Conservation (phyloP, 2,888 invertebrate genomes). For the Subacronicta megacephala region DNA sequence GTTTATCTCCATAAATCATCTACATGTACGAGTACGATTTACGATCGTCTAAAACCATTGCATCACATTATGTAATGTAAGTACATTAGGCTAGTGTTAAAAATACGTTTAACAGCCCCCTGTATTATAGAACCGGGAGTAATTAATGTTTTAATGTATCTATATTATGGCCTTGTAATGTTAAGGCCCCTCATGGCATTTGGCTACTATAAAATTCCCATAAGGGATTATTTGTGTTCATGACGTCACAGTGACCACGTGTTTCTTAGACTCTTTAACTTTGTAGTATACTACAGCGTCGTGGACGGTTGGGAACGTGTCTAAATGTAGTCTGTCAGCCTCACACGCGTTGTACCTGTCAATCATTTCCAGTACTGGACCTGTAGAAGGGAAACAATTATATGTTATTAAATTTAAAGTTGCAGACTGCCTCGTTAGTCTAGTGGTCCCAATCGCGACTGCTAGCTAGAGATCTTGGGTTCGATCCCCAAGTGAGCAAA, state of each 20-base stretch:
- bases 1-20: too few relatives aligned
- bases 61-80: too few relatives aligned
- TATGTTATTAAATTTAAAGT: too few relatives aligned
- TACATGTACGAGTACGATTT: too few relatives aligned
- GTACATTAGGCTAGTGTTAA: background rate
- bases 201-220: conserved; percentile 14
- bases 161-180: conserved; percentile 5
- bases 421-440: too few relatives aligned
- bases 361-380: conserved; percentile 91
- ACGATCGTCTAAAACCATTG: too few relatives aligned
- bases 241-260: conserved; percentile 61
- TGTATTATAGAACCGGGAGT: background rate
- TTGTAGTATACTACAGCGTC: conserved; percentile 91
- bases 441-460: too few relatives aligned
- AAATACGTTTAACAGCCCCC: background rate
- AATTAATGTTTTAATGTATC: background rate
- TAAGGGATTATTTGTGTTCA: conserved; percentile 43
- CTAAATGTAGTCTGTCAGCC: conserved; percentile 85
- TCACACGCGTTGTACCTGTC: conserved; percentile 89
- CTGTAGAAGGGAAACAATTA: conserved; percentile 69
- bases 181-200: conserved; percentile 23
- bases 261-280: conserved; percentile 64
- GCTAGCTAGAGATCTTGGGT: too few relatives aligned
- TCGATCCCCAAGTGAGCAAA: too few relatives aligned
- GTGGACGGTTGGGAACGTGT: conserved; percentile 92